These are phyloP conservation scores for Pterocles gutturalis DNA, from an alignment of 2,113 vertebrate genomes.

Conservation along the genomic window DNA sequence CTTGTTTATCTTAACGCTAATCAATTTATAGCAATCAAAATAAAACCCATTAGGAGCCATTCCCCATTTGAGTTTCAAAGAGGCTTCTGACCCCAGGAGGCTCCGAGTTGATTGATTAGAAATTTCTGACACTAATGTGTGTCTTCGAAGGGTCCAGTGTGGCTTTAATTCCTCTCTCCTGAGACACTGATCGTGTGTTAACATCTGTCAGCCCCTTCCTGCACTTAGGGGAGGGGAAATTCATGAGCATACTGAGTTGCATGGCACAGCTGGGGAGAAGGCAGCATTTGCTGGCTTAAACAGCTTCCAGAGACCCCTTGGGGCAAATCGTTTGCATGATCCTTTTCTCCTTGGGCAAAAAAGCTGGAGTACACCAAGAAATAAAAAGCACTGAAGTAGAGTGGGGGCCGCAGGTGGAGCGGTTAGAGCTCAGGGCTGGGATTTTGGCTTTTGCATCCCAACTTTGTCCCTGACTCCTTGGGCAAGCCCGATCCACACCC, in stretches of 20 bases:
- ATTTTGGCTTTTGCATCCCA: not conserved
- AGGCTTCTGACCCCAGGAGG: slow-evolving; percentile 72
- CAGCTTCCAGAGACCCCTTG: slow-evolving; percentile 41
- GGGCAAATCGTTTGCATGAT: slow-evolving; percentile 56
- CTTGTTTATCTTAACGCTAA: slow-evolving; percentile 67
- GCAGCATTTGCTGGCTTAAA: slow-evolving; percentile 48
- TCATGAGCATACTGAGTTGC: slow-evolving; percentile 49
- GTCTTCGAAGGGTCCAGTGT: slow-evolving; percentile 61
- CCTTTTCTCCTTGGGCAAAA: slow-evolving; percentile 50
- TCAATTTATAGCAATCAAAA: slow-evolving; percentile 81
- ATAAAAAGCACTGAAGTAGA: not conserved
- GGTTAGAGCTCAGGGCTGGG: not conserved
- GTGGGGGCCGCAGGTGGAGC: not conserved
- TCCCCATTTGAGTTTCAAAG: slow-evolving; percentile 69
- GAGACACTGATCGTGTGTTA: slow-evolving; percentile 70
- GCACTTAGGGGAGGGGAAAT: slow-evolving; percentile 34
- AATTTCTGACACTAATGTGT: slow-evolving; percentile 82
- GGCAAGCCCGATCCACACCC: not conserved
- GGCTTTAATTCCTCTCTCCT: slow-evolving; percentile 66
- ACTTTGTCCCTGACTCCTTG: not conserved
- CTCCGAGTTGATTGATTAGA: slow-evolving; percentile 78
- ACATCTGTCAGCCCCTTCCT: slow-evolving; percentile 74
- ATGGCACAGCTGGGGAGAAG: slow-evolving; percentile 70
- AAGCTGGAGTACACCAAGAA: not conserved
- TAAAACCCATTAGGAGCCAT: slow-evolving; percentile 78